These are phyloP conservation scores for Dolichallabes microphthalmus DNA, from an alignment of 2,113 vertebrate genomes.

Conservation along the genomic window DNA sequence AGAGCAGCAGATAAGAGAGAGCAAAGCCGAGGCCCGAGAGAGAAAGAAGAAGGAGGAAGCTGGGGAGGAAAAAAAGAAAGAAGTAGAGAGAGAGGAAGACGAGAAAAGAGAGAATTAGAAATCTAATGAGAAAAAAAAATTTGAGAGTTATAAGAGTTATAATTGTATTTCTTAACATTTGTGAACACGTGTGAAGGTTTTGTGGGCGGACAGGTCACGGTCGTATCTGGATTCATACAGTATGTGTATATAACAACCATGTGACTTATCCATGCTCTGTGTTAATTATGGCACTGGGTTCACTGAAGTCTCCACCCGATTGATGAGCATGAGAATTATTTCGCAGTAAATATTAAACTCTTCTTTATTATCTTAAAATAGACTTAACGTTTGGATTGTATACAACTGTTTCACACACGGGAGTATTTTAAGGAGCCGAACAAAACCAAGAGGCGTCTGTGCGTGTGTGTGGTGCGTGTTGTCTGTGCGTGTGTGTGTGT, in stretches of 20 bases:
- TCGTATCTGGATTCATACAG: background rate
- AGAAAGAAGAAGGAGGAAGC: background rate
- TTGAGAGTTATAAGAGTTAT: background rate
- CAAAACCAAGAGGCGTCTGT: background rate
- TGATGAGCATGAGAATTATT: background rate
- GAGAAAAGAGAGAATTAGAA: conserved; percentile 7
- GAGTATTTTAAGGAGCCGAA: background rate
- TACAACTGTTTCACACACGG: background rate
- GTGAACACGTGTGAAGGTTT: background rate
- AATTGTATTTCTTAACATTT: background rate
- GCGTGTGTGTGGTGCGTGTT: too few species aligned
- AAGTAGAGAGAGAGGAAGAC: background rate
- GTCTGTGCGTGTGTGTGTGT: background rate
- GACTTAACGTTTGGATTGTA: background rate
- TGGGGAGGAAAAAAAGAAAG: background rate
- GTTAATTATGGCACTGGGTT: background rate
- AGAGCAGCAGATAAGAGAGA: conserved; percentile 47
- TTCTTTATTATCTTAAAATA: background rate
- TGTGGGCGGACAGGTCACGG: background rate
- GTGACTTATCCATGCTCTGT: background rate
- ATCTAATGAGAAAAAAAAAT: background rate
- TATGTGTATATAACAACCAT: background rate
- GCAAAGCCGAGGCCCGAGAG: conserved; percentile 12
- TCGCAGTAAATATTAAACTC: background rate
- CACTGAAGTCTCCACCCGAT: background rate